Base-by-base conservation (phyloP, 2,113 vertebrate genomes). In the Gambusia holbrooki region DNA sequence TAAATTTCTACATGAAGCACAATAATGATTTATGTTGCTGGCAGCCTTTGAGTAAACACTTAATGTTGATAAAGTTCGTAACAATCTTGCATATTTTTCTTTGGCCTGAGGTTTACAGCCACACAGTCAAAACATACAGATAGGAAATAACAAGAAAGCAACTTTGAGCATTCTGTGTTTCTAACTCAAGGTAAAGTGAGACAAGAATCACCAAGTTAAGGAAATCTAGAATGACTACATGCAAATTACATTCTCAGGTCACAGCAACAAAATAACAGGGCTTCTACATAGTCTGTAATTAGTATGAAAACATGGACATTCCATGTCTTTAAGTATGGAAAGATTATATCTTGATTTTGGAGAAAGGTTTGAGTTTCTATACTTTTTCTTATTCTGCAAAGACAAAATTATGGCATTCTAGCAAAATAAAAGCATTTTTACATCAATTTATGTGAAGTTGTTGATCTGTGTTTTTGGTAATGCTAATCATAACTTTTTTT, bases 101-200 rank as follows among this genome's bases (percentile, higher is more conserved):
- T 91, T 92, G 78, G 83, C 66, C 81, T 76, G 74, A 28, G 74
- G 64, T 84, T 90, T 66, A 51, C 13, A 66, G 69, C 3, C 5
- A 17, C 61, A n/a, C 29, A 89, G 91, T 87, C 89, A 89, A 77
- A 94, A 92, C 81, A 92, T 42, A 27, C 54, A 79, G 87, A 93
- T 90, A 87, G 11, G 29, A 9, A 63, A 78, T 60, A 74, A 75
- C 72, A 29, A 25, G 68, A 83, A 63, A 1, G 60, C 8, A 80
- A 77, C 45, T 5, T 19, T 71, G 14, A 73, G 27, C 25, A 32
- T 29, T 68, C 19, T 30, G 5, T 80, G 32, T 40, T 70, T 70
- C 58, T 58, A 42, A 29, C 35, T 48, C 9, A 54, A 37, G 35
- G 35, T 37, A 37, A 37, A 37, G 35, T 37, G 35, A 37, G 35